Base-by-base conservation (phyloP, 2,797 vertebrate species). In the Coregonus sp. region DNA sequence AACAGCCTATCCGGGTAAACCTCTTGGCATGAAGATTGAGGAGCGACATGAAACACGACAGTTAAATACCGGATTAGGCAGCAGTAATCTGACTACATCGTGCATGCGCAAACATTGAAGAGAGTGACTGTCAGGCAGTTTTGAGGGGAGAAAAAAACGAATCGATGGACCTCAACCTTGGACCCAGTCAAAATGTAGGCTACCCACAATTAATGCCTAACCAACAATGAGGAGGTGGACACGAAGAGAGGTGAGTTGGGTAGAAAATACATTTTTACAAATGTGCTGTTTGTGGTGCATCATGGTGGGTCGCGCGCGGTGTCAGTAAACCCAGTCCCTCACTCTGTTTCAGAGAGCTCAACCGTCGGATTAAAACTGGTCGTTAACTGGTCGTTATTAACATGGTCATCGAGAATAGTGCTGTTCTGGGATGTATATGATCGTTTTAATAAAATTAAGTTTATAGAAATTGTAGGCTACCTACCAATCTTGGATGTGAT, bases 21-120 rank as follows among this genome's bases (percentile, higher is more conserved):
- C 16, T 18, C 56, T 20, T 59, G 59, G 12, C 63, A 6, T 63
- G 11, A 70, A 31, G 65, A 71, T 33, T 68, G 29, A 68, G 66
- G 35, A 67, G 47, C 50, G 52, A 47, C 56, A 70, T 73, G 68
- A 80, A 82, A 11, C 78, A 81, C 79, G 76, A 83, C 79, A 78
- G 80, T 47, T 47, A 40, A 59, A 35, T 65, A 66, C 70, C 81
- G 76, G 93, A 93, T 95, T 94, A 93, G 68, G 35, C 69, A 1
- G 54, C 70, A 2, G 59, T 94, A 94, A 94, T 94, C 93, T 89
- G 86, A 14, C 73, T 78, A n/a, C 54, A 63, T 20, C 61, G 93
- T 88, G 90, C 92, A 92, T 89, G 92, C 92, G 92, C 92, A 85
- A 74, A 54, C 50, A 66, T 68, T 0, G 66, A 66, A 66, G 4